Evolutionary conservation across 2,113 vertebrate genomes (phyloP), one percentile per base, ranked within the genome.

Genomic region (Psittacula cyanocephala): DNA sequence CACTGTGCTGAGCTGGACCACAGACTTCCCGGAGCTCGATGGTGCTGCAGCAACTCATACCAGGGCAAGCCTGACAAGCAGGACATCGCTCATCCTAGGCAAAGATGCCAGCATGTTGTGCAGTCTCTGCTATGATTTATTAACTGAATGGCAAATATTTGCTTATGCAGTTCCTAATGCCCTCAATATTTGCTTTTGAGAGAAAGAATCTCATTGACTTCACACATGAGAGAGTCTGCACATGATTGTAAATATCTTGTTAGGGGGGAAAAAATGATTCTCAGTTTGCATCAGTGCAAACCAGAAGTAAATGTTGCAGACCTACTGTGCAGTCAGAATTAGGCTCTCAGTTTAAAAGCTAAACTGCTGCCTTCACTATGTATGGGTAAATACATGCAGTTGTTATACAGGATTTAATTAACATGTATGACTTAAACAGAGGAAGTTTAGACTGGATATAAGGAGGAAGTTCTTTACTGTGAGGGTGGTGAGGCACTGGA

Each of bases 361-460:
- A 52, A 78, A 44, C 19, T 39, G 28, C 25, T 43, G n/a, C n/a
- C 29, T n/a, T 91, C 33, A 1, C 28, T 64, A 16, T 5, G 2
- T 25, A 28, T 0, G 3, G 28, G 33, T 49, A 78, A 50, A 63
- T 11, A 20, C 0, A 0, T 7, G 17, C 0, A 22, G 43, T 13
- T 11, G 2, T 50, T 24, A 33, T 2, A 24, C 10, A 81, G 43
- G 52, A 23, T 72, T 79, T 83, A 50, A 64, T 43, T 7, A 47
- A 13, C 19, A 9, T 5, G 2, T 20, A 29, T 4, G 35, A 49
- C 55, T n/a, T 59, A 22, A 57, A 57, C 31, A 59, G 55, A 6
- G 55, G 55, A 59, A 59, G 55, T 59, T n/a, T 59, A 33, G 33
- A 59, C 14, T 59, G 33, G 55, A n/a, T n/a, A 14, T 23, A 23